Evolutionary conservation across 2,113 vertebrate genomes (phyloP), one percentile per base, ranked within the genome.

Genomic region (Sarotherodon lohbergeri): DNA sequence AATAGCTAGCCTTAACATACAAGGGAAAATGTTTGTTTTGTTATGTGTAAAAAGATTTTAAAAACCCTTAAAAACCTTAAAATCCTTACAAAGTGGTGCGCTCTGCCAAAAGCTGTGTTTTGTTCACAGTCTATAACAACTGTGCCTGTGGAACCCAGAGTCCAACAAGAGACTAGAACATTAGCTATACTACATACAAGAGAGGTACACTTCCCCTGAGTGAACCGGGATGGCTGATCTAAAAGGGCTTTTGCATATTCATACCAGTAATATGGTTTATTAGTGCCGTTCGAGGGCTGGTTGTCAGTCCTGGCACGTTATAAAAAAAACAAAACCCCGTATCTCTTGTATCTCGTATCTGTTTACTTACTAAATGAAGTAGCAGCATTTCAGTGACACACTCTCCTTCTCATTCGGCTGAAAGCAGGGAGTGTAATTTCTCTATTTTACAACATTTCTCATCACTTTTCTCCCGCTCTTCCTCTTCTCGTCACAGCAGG

Each of bases 401-500:
- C 81, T 66, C 39, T 68, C 43, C n/a, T 83, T 34, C 57, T 39
- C 48, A 76, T 56, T 50, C 12, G 2, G 9, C 73, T 89, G 71
- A 90, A 83, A 86, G 81, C 10, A 16, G 2, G 3, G 22, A 3
- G 43, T 43, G 68, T 50, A 57, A 73, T 90, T 78, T 71, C 55
- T 90, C 85, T 32, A 61, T 10, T 87, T 80, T 14, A 43, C 79
- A 87, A 43, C 86, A 89, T 78, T 82, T 82, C 19, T 71, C 19
- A 17, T 88, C 54, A 29, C 55, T 88, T 84, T 87, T 7, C 43
- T 46, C 52, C 29, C 17, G 3, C 80, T 82, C 82, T 27, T 57
- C 27, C 73, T 54, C 61, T n/a, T 90, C 48, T 87, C 61, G 27
- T 83, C 88, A 14, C 90, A 78, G 91, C 82, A 14, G 82, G 88